These are phyloP conservation scores for Eidolon dupreanum DNA, from an alignment of 2,797 vertebrate genomes.

Conservation along the genomic window DNA sequence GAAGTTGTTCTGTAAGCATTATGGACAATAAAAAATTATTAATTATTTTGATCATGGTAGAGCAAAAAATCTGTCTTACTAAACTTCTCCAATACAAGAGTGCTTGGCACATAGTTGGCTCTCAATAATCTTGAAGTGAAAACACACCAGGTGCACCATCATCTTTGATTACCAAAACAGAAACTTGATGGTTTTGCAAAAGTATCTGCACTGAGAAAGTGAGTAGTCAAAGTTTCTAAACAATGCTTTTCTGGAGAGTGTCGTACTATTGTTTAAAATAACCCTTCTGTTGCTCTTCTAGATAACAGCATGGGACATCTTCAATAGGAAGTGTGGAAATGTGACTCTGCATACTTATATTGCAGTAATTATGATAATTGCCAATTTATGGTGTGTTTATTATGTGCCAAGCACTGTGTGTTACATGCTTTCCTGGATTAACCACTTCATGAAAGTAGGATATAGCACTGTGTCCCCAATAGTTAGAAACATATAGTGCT, in stretches of 20 bases:
- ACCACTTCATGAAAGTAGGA: not conserved
- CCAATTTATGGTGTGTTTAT: slow-evolving; percentile 55
- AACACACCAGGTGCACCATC: not conserved
- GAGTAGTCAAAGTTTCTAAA: not conserved
- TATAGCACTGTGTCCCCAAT: not conserved
- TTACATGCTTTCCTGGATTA: slow-evolving; percentile 39
- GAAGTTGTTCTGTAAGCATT: not conserved
- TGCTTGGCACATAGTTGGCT: not conserved
- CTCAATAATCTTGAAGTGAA: not conserved
- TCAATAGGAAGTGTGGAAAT: slow-evolving; percentile 47
- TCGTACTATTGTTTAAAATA: slow-evolving; percentile 39
- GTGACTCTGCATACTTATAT: slow-evolving; percentile 53
- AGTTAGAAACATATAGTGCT: not conserved
- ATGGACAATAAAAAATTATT: not conserved
- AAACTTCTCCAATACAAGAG: not conserved
- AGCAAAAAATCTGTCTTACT: not conserved
- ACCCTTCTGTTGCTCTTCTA: not conserved
- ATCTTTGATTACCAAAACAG: not conserved
- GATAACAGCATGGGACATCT: not conserved
- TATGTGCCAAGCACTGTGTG: slow-evolving; percentile 20
- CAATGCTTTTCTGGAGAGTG: not conserved
- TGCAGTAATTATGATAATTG: slow-evolving; percentile 53
- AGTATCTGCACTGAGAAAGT: not conserved
- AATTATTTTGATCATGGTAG: not conserved
- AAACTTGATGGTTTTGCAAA: not conserved